phyloP scores from a whole-genome alignment of 2,797 vertebrate genomes.

The Nothura maculosa region DNA sequence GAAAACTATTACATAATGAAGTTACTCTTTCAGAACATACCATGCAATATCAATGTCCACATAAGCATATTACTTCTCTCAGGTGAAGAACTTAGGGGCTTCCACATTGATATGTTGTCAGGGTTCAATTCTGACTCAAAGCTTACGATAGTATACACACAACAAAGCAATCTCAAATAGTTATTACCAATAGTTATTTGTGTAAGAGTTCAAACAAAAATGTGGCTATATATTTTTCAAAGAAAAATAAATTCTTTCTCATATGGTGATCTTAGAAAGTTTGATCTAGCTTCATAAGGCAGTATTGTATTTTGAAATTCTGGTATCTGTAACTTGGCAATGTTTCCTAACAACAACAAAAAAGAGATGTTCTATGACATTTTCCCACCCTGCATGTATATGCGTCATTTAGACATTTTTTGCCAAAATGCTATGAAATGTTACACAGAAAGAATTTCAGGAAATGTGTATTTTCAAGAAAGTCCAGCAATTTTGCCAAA shows the following conservation, averaged over 20 bases:
- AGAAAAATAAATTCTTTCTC: not conserved
- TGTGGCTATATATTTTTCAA: not conserved
- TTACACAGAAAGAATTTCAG: not conserved
- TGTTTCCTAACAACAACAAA: not conserved
- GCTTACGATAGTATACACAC: too few relatives aligned
- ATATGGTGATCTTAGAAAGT: not conserved
- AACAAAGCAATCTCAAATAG: not conserved
- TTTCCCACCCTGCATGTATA: not conserved
- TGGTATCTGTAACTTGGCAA: not conserved
- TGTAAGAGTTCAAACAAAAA: not conserved
- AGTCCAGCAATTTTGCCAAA: not conserved
- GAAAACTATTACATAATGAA: not conserved
- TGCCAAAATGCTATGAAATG: rapidly evolving
- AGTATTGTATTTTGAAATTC: not conserved
- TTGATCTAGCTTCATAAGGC: not conserved
- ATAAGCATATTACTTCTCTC: not conserved
- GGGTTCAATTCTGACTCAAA: not conserved
- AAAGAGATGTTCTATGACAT: not conserved
- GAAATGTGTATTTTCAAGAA: not conserved
- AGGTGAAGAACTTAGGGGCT: too few relatives aligned
- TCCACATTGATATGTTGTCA: not conserved
- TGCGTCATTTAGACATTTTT: not conserved
- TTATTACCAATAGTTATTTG: not conserved
- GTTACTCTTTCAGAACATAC: not conserved
- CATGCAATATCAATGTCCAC: not conserved